A percentile compares a stretch with the other conserved stretches of the same genome.
Evolutionary conservation across 2,797 vertebrate species (phyloP).

Genomic region (Eospalax fontanierii): DNA sequence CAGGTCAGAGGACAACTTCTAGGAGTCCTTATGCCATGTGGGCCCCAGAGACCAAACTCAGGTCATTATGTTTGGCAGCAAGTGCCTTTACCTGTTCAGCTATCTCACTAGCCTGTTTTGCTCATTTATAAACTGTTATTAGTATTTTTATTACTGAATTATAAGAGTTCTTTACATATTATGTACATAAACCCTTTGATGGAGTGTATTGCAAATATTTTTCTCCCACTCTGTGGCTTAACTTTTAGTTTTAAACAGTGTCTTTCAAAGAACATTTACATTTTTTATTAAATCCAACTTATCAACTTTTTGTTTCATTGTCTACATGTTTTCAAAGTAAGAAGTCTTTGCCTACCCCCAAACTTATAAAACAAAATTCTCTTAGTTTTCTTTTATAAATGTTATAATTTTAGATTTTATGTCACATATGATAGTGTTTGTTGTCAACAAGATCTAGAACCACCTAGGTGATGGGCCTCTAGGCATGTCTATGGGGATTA

Average conservation of each 20-base stretch:
- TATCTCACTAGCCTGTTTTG: slow-evolving; percentile 11
- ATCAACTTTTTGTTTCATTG: not conserved
- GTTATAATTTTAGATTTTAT: slow-evolving; percentile 30
- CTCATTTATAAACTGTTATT: slow-evolving; percentile 38
- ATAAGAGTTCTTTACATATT: slow-evolving; percentile 31
- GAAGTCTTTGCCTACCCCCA: not conserved
- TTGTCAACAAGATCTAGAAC: not conserved
- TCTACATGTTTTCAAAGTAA: slow-evolving; percentile 2
- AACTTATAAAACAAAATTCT: slow-evolving; percentile 15
- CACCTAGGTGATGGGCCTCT: not conserved
- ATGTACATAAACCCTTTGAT: not conserved
- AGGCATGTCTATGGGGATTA: not conserved
- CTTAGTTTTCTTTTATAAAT: slow-evolving; percentile 29
- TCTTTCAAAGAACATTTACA: slow-evolving; percentile 51
- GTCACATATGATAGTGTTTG: not conserved
- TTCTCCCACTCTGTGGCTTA: slow-evolving; percentile 2
- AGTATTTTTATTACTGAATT: slow-evolving; percentile 15
- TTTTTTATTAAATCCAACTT: not conserved
- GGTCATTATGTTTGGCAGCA: not conserved
- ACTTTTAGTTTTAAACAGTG: slow-evolving; percentile 1
- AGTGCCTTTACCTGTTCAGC: not conserved
- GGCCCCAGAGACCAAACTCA: not conserved
- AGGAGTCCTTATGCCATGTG: not conserved
- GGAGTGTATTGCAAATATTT: not conserved
- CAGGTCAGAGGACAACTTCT: not conserved